Percentiles rank a stretch among this genome's conserved stretches.
Evolutionary conservation across 2,888 invertebrate species (phyloP).

Genomic region (Toxonevra muliebris): DNA sequence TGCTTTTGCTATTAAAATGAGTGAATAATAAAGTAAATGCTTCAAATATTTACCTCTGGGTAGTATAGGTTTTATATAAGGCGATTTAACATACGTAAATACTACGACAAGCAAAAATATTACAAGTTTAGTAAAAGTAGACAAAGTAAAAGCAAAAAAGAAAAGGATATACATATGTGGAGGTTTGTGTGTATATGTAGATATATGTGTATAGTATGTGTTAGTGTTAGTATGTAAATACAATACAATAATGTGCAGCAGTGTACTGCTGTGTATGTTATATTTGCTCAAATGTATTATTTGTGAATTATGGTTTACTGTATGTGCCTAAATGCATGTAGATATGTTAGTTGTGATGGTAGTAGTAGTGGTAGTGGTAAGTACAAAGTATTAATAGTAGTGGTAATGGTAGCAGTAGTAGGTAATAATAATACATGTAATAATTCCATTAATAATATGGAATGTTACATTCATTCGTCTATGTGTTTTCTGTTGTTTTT

Average conservation of each 20-base stretch:
- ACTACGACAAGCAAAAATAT: neutral
- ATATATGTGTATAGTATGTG: conserved; percentile 23
- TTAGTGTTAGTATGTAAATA: conserved; percentile 11
- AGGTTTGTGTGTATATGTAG: conserved; percentile 20
- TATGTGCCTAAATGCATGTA: neutral
- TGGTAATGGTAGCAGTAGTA: neutral
- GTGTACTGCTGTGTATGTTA: conserved; percentile 2
- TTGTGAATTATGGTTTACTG: neutral
- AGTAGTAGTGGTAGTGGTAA: neutral
- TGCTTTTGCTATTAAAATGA: too few relatives aligned
- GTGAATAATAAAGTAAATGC: too few relatives aligned
- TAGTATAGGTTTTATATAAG: too few relatives aligned
- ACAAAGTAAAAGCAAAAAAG: too few relatives aligned
- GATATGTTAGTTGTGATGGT: neutral
- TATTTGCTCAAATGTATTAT: too few relatives aligned
- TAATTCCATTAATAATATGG: conserved; percentile 18
- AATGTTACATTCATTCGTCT: neutral
- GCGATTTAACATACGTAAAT: neutral
- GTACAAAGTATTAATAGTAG: neutral
- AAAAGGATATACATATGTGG: conserved; percentile 2
- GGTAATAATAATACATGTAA: conserved; percentile 9
- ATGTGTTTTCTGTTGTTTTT: neutral
- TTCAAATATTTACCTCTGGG: too few relatives aligned
- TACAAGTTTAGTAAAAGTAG: neutral
- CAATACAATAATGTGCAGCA: neutral